Percentiles rank a stretch among this genome's conserved stretches.
Evolutionary conservation across 2,888 invertebrate genomes (phyloP).

Genomic region (Protodeltote pygarga): DNA sequence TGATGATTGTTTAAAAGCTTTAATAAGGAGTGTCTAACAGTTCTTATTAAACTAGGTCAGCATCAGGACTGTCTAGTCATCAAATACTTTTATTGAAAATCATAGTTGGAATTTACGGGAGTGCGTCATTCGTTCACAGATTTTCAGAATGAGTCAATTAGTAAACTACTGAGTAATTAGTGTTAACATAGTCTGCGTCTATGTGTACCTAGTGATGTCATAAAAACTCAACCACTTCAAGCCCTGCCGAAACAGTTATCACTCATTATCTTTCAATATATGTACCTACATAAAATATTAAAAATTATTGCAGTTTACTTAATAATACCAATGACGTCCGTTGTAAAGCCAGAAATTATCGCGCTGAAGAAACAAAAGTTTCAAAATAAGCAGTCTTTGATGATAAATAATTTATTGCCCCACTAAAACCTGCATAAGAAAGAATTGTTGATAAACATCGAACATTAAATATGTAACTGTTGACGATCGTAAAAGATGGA

Average conservation of each 20-base stretch:
- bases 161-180: slow-evolving; percentile 62
- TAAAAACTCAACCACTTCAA: slow-evolving; percentile 61
- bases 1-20: slow-evolving; percentile 6
- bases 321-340: slow-evolving; percentile 74
- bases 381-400: slow-evolving; percentile 84
- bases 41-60: slow-evolving; percentile 1
- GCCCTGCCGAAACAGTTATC: slow-evolving; percentile 72
- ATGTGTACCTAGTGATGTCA: slow-evolving; percentile 72
- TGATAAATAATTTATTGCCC: slow-evolving; percentile 84
- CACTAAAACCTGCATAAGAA: slow-evolving; percentile 86
- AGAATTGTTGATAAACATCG: slow-evolving; percentile 87
- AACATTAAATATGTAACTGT: slow-evolving; percentile 87
- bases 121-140: slow-evolving; percentile 66
- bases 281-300: slow-evolving; percentile 63
- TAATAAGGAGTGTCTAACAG: slow-evolving; percentile 4
- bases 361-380: slow-evolving; percentile 78
- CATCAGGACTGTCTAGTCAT: slow-evolving; percentile 4
- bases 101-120: slow-evolving; percentile 42
- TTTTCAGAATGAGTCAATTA: slow-evolving; percentile 73
- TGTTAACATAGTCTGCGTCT: slow-evolving; percentile 38
- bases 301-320: slow-evolving; percentile 63
- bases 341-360: slow-evolving; percentile 64
- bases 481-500: slow-evolving; percentile 84
- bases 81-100: slow-evolving; percentile 32
- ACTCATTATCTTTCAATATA: slow-evolving; percentile 62